These are phyloP conservation scores for Stichopus chloronotus DNA, from an alignment of 35 echinoderm and acorn worm genomes.

Conservation along the genomic window DNA sequence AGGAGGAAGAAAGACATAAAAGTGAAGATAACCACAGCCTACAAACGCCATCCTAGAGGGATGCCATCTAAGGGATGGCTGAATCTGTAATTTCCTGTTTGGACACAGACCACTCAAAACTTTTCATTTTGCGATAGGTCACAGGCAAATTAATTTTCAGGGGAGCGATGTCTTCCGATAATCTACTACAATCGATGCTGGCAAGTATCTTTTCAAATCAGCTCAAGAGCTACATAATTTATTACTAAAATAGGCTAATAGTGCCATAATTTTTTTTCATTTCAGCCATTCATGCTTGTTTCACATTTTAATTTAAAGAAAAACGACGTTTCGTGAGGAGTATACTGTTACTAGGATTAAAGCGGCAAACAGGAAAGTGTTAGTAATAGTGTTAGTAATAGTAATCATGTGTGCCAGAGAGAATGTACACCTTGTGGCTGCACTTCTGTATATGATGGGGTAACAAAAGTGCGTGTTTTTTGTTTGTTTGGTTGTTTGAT, in stretches of 20 bases:
- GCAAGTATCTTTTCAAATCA: not conserved
- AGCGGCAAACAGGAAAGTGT: too few relatives aligned
- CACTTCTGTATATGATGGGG: too few relatives aligned
- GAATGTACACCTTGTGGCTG: too few relatives aligned
- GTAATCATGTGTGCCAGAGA: too few relatives aligned
- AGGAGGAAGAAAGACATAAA: not conserved
- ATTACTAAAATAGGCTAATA: not conserved
- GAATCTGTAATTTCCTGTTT: conserved; percentile 43
- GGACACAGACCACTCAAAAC: conserved; percentile 7
- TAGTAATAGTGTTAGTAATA: too few relatives aligned
- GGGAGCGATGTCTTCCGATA: not conserved
- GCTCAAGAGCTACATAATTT: not conserved
- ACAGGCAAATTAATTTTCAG: conserved; percentile 37
- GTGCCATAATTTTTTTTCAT: not conserved
- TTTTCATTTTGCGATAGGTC: conserved; percentile 21
- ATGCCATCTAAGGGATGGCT: not conserved
- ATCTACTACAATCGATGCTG: not conserved
- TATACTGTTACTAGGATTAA: too few relatives aligned
- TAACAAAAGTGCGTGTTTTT: too few relatives aligned
- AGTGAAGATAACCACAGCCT: not conserved
- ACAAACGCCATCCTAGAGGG: not conserved
- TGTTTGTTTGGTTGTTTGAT: too few relatives aligned
- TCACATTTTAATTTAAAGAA: too few relatives aligned
- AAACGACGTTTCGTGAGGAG: too few relatives aligned
- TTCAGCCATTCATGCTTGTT: not conserved